Evolutionary conservation across 2,888 invertebrate species (phyloP), one percentile per base, ranked within the genome.

Genomic region (Busseola fusca): DNA sequence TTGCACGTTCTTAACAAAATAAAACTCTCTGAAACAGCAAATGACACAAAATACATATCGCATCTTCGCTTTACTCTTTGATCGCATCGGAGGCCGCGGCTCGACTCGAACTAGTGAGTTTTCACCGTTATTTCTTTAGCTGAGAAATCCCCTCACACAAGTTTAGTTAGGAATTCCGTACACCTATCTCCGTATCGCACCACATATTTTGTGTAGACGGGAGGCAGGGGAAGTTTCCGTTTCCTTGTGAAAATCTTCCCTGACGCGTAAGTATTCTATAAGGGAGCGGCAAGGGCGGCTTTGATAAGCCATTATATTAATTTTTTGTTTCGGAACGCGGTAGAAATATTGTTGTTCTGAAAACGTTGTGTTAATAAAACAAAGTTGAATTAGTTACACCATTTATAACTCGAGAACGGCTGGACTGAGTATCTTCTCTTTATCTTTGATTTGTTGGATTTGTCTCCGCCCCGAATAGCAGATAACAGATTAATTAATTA

Each of bases 111-210:
- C 76, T 69, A 71, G 74, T 74, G 79, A 82, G 82, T 90, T 92
- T 90, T 90, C 88, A 80, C 87, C 89, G 85, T 91, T 92, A 92
- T 93, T 93, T 92, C 91, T 92, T 91, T 89, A 90, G 89, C 89
- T 87, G 86, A 87, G 87, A 91, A 91, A 92, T 90, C 91, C 91
- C 90, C 89, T 90, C 89, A 87, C 88, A 86, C 88, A 91, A 91
- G 89, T 93, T 93, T 92, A 90, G 91, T 92, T 92, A 90, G 88
- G 90, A 93, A 94, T 93, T 92, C 92, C 88, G 90, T 89, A 89
- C 91, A 91, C 91, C 90, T 91, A 92, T 91, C 90, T 92, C 89
- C 90, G 89, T 90, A 92, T 91, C 90, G 88, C 84, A 88, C 89
- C 91, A 92, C 90, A 92, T 92, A 93, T 92, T 92, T 93, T 89